phyloP scores from a whole-genome alignment of 2,797 vertebrate genomes.

The Galaxias olidus region DNA sequence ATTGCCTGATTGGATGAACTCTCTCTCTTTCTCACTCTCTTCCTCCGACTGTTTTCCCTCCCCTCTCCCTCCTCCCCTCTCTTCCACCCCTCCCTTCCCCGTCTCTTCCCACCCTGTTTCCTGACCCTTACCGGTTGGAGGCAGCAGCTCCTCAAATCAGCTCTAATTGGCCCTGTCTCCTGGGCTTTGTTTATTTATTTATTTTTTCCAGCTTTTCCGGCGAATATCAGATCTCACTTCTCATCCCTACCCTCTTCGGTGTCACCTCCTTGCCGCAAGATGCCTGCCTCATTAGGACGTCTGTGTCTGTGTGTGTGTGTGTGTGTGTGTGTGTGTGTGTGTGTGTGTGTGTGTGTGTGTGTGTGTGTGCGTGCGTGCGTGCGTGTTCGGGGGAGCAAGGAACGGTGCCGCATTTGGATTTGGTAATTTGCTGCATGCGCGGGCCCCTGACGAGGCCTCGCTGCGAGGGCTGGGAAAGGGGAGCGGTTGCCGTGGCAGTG shows the following conservation, averaged over 20 bases:
- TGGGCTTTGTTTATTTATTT: slow-evolving; percentile 12
- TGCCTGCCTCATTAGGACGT: slow-evolving; percentile 28
- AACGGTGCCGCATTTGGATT: slow-evolving; percentile 6
- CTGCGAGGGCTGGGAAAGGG: neutral
- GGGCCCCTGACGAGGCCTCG: neutral
- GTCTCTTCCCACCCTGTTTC: neutral
- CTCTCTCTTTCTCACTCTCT: neutral
- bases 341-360: too few species aligned
- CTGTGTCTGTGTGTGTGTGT: too few species aligned
- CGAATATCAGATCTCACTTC: slow-evolving; percentile 31
- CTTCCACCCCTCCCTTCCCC: neutral
- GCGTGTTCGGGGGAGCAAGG: neutral
- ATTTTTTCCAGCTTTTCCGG: neutral
- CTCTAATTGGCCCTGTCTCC: slow-evolving; percentile 39
- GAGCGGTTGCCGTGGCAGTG: neutral
- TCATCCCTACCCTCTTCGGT: slow-evolving; percentile 12
- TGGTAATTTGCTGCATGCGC: slow-evolving; percentile 12
- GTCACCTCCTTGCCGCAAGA: slow-evolving; percentile 22
- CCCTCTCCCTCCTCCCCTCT: neutral
- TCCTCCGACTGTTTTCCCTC: neutral
- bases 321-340: too few species aligned
- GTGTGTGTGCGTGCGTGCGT: too few species aligned
- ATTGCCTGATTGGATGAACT: neutral
- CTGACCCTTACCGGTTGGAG: slow-evolving; percentile 11
- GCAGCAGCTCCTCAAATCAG: slow-evolving; percentile 17